A percentile compares a stretch with the other conserved stretches of the same genome.
These are phyloP conservation scores for Knipowitschia caucasica DNA, from an alignment of 2,797 vertebrate species.

Conservation along the genomic window DNA sequence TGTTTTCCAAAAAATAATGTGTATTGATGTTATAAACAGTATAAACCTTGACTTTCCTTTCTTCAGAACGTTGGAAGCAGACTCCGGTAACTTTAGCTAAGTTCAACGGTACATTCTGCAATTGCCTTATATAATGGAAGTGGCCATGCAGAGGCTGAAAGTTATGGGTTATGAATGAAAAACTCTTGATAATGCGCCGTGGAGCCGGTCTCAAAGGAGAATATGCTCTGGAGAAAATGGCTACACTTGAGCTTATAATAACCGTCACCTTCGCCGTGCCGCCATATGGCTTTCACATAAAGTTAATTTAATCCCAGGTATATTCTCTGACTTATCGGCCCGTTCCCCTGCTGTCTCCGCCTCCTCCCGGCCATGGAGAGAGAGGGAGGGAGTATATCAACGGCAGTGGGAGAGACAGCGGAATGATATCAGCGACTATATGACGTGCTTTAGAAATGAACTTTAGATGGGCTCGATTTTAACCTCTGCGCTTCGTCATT, in stretches of 20 bases:
- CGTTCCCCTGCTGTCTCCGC: conserved; percentile 8
- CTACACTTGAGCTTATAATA: conserved; percentile 2
- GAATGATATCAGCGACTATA: conserved; percentile 22
- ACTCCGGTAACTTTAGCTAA: too few species aligned
- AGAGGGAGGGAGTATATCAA: too few species aligned
- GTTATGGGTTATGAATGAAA: background rate
- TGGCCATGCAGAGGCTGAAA: background rate
- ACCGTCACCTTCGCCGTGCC: conserved; percentile 4
- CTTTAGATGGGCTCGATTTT: conserved; percentile 31
- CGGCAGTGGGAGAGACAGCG: too few species aligned
- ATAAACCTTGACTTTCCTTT: too few species aligned
- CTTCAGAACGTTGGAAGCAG: too few species aligned
- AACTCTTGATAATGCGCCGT: background rate
- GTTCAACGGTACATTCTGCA: too few species aligned
- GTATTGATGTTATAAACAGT: too few species aligned
- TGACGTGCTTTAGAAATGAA: conserved; percentile 31
- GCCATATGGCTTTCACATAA: conserved; percentile 17
- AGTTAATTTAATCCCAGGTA: conserved; percentile 28
- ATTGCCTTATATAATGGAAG: background rate
- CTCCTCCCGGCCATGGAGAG: conserved; percentile 16
- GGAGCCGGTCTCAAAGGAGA: conserved; percentile 1
- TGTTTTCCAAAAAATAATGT: too few species aligned
- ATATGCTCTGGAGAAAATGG: background rate
- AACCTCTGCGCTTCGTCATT: conserved; percentile 20
- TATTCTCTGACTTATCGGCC: conserved; percentile 22